Conservation (phyloP, 1,140 invertebrate species). For the Pentalonia nigronervosa region DNA sequence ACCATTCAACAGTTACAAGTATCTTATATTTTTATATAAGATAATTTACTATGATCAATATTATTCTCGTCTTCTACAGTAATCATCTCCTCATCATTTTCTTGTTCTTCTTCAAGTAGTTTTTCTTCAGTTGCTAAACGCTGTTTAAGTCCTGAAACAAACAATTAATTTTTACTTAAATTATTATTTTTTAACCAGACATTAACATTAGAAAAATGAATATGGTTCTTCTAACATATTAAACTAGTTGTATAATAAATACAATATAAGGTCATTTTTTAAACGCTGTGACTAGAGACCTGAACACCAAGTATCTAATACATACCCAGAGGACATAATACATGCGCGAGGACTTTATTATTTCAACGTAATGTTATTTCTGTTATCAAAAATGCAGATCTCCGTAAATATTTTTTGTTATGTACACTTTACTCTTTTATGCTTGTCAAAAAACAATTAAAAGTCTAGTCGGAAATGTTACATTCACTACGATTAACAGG, state of each 20-base stretch:
- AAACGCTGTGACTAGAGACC: no score
- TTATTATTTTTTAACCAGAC: neutral
- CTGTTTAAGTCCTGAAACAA: constrained; percentile 44
- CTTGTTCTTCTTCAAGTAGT: constrained; percentile 47
- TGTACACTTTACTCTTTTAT: no score
- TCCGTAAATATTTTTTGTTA: no score
- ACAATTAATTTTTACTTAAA: neutral
- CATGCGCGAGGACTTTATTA: no score
- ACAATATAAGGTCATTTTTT: neutral
- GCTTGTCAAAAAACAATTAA: no score
- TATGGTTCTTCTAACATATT: neutral
- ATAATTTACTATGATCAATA: constrained; percentile 54
- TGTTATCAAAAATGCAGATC: no score
- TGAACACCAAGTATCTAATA: no score
- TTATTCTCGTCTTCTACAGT: constrained; percentile 46
- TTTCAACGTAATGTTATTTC: no score
- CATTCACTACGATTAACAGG: no score
- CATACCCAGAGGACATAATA: no score
- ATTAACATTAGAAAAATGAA: neutral
- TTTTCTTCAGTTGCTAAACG: constrained; percentile 55
- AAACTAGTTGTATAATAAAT: neutral
- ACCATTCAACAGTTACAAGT: neutral
- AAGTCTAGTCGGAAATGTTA: no score
- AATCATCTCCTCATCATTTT: constrained; percentile 44
- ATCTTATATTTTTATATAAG: constrained; percentile 53